phyloP scores from a whole-genome alignment of 2,797 vertebrate genomes.

The Rhinoraja longicauda region DNA sequence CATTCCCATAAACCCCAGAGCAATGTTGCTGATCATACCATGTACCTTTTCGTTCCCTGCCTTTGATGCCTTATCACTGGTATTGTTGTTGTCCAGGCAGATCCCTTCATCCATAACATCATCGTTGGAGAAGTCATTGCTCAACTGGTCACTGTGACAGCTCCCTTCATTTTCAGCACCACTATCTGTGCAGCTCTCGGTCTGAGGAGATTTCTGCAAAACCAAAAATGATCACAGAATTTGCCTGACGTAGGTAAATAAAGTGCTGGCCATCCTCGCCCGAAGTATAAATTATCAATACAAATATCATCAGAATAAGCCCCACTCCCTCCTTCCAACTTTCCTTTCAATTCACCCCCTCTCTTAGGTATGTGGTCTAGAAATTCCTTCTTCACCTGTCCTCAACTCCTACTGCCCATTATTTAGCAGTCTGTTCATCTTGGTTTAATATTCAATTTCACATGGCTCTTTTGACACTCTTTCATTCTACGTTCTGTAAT shows the following conservation, averaged over 20 bases:
- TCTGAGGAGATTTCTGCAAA: conserved; percentile 90
- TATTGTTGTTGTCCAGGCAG: conserved; percentile 83
- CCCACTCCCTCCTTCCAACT: background rate
- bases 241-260: background rate
- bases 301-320: background rate
- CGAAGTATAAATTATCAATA: no score
- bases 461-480: background rate
- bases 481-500: no score
- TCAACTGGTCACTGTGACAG: conserved; percentile 99
- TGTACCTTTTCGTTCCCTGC: conserved; percentile 77
- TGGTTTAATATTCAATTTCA: background rate
- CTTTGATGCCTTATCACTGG: conserved; percentile 81
- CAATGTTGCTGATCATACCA: conserved; percentile 12
- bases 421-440: background rate
- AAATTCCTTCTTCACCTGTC: background rate
- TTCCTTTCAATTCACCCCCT: background rate
- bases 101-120: conserved; percentile 96
- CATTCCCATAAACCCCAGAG: background rate
- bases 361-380: background rate
- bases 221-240: background rate
- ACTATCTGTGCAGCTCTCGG: conserved; percentile 96
- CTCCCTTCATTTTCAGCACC: conserved; percentile 98
- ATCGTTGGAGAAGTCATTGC: conserved; percentile 95
- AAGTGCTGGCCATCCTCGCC: no score
- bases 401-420: no score